These are phyloP conservation scores for Poecilus cupreus DNA, from an alignment of 2,888 invertebrate species.

Conservation along the genomic window DNA sequence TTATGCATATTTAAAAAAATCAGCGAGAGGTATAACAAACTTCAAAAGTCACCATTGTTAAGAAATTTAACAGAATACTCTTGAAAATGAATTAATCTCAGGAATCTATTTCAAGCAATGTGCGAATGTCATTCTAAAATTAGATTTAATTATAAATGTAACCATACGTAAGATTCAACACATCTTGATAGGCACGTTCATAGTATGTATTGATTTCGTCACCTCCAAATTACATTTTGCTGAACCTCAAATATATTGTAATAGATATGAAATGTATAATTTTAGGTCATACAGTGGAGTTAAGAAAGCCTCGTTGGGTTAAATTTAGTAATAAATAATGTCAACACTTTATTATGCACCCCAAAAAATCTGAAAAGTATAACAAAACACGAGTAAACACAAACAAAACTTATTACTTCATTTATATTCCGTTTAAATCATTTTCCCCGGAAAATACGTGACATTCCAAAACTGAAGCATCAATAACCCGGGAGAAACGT, in stretches of 20 bases:
- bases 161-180: conserved; percentile 8
- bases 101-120: not conserved
- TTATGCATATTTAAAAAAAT: conserved; percentile 51
- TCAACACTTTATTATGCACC: conserved; percentile 22
- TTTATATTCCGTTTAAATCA: conserved; percentile 58
- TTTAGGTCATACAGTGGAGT: no score
- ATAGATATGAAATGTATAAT: no score
- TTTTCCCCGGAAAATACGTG: conserved; percentile 34
- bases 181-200: not conserved
- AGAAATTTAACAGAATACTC: no score
- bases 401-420: conserved; percentile 57
- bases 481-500: conserved; percentile 39
- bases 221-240: not conserved
- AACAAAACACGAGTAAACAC: conserved; percentile 43
- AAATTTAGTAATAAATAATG: conserved; percentile 11
- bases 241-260: no score
- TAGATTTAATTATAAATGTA: conserved; percentile 12
- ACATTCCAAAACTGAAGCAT: conserved; percentile 51
- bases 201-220: not conserved
- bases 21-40: not conserved
- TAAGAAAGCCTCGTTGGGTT: not conserved
- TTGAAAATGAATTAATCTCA: no score
- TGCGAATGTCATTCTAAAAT: conserved; percentile 6
- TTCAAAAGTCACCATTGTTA: not conserved
- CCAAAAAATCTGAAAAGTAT: conserved; percentile 20